These are phyloP conservation scores for Trachurus trachurus DNA, from an alignment of 2,797 vertebrate genomes.

Conservation along the genomic window DNA sequence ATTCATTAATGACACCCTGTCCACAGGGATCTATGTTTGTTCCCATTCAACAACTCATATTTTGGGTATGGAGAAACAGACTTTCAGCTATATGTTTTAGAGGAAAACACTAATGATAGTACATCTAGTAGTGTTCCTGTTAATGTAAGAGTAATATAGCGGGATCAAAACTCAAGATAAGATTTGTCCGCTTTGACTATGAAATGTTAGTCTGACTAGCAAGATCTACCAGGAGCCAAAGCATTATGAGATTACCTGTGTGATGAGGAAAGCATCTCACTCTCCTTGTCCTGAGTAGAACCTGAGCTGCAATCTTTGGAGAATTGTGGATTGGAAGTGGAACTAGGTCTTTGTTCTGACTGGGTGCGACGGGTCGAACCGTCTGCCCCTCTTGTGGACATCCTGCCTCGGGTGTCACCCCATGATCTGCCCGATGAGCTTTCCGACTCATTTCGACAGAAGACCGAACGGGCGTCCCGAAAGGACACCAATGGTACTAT, in stretches of 20 bases:
- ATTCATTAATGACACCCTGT: neutral
- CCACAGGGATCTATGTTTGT: neutral
- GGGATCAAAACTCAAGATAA: neutral
- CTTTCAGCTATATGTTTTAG: neutral
- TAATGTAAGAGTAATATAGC: too few relatives aligned
- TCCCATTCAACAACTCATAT: neutral
- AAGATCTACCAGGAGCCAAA: neutral
- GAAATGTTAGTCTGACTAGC: too few relatives aligned
- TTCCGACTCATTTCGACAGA: conserved; percentile 84
- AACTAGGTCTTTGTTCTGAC: conserved; percentile 68
- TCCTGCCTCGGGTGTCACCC: conserved; percentile 76
- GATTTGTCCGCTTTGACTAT: neutral
- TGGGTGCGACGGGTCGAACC: conserved; percentile 60
- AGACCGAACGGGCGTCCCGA: conserved; percentile 86
- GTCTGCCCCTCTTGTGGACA: conserved; percentile 62
- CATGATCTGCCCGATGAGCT: conserved; percentile 71
- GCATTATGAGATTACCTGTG: conserved; percentile 77
- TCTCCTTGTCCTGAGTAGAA: conserved; percentile 37
- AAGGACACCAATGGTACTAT: conserved; percentile 78
- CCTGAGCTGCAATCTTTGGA: conserved; percentile 46
- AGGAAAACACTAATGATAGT: neutral
- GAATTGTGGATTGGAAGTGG: conserved; percentile 49
- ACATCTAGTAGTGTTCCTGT: neutral
- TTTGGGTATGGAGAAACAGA: neutral
- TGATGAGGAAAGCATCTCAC: conserved; percentile 65